These are phyloP conservation scores for Papilio aristodemus DNA, from an alignment of 1,140 invertebrate species.

Conservation along the genomic window DNA sequence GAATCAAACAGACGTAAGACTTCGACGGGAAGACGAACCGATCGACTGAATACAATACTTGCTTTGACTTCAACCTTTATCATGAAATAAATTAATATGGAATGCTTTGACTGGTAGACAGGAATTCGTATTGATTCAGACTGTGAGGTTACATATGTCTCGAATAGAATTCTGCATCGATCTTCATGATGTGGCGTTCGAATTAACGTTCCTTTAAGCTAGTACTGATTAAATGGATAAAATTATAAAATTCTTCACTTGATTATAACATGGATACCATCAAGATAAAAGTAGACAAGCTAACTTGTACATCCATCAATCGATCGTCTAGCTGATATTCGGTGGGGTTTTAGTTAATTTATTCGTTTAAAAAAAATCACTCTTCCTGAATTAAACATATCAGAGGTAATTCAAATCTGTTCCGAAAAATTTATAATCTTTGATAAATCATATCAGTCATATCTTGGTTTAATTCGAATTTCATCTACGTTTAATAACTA, in stretches of 20 bases:
- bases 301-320: no score
- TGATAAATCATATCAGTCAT: neutral
- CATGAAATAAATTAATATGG: neutral
- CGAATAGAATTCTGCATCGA: no score
- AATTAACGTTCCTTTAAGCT: no score
- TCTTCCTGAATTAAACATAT: neutral
- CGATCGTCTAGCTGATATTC: no score
- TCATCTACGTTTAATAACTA: neutral
- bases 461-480: neutral
- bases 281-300: no score
- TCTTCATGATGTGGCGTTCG: no score
- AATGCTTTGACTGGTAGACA: neutral
- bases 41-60: neutral
- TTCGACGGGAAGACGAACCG: neutral
- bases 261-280: no score
- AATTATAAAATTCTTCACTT: no score
- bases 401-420: neutral
- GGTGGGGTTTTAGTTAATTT: neutral
- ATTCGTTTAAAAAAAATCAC: neutral
- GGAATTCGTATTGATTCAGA: neutral
- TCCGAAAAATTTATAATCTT: neutral
- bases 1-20: conserved; percentile 5
- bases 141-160: neutral
- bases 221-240: no score
- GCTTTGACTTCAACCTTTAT: neutral